These are phyloP conservation scores for Tangara arthus DNA, from an alignment of 2,797 vertebrate species.

Conservation along the genomic window DNA sequence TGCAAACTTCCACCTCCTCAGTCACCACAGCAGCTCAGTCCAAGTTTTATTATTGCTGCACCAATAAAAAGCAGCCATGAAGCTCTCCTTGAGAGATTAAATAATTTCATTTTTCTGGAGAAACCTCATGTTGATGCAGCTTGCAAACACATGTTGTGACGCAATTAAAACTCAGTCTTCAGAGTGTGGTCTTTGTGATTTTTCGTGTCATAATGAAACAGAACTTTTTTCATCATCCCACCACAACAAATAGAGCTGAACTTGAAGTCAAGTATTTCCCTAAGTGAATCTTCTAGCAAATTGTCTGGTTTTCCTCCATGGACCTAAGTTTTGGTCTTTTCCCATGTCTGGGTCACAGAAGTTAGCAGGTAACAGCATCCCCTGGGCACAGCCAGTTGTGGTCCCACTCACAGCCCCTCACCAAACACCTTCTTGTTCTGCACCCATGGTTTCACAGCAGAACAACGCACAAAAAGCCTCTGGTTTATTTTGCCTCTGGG, in stretches of 20 bases:
- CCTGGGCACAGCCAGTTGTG: accelerated
- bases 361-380: background rate
- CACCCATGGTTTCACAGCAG: background rate
- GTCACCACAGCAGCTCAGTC: background rate
- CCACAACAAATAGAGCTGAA: background rate
- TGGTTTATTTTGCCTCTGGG: background rate
- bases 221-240: background rate
- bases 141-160: background rate
- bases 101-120: background rate
- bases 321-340: background rate
- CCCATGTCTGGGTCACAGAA: background rate
- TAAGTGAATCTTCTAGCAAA: background rate
- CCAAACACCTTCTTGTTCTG: background rate
- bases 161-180: background rate
- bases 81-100: background rate
- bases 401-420: background rate
- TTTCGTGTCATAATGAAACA: background rate
- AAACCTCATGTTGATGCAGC: background rate
- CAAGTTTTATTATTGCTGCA: background rate
- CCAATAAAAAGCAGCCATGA: background rate
- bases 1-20: background rate
- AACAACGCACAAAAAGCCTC: background rate
- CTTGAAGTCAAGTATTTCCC: background rate
- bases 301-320: accelerated
- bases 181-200: background rate